Evolutionary conservation across 2,113 vertebrate genomes (phyloP).

Genomic region (Callorhinus ursinus): DNA sequence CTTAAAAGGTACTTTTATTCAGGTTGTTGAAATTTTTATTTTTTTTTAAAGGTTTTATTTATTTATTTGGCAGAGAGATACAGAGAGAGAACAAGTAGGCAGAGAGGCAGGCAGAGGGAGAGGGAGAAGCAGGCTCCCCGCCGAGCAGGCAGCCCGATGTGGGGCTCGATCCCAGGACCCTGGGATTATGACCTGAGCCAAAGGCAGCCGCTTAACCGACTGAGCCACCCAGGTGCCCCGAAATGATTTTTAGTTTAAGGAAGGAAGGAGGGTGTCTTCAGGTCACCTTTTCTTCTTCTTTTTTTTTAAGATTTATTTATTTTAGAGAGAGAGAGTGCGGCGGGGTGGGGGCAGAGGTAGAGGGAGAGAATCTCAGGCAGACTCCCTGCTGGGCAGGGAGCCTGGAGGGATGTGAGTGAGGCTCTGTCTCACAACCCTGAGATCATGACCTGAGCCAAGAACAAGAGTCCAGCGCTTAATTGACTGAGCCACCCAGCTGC

Average conservation of each 20-base stretch:
- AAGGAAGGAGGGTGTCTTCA: background rate
- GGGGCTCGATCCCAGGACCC: no score
- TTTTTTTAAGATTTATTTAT: background rate
- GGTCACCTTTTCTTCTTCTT: constrained; percentile 26
- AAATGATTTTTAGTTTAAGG: constrained; percentile 29
- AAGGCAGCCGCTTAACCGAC: no score
- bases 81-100: no score
- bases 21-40: constrained; percentile 24
- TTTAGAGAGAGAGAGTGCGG: background rate
- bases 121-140: no score
- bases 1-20: background rate
- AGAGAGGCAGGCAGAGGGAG: no score
- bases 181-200: no score
- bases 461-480: background rate
- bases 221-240: background rate
- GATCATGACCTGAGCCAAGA: background rate
- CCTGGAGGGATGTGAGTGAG: background rate
- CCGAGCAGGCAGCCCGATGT: no score
- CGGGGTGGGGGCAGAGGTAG: background rate
- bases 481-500: background rate
- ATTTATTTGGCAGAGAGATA: no score
- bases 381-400: background rate
- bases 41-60: no score
- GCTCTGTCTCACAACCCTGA: background rate
- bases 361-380: background rate